phyloP scores from a whole-genome alignment of 2,797 vertebrate species.

The Falco peregrinus region DNA sequence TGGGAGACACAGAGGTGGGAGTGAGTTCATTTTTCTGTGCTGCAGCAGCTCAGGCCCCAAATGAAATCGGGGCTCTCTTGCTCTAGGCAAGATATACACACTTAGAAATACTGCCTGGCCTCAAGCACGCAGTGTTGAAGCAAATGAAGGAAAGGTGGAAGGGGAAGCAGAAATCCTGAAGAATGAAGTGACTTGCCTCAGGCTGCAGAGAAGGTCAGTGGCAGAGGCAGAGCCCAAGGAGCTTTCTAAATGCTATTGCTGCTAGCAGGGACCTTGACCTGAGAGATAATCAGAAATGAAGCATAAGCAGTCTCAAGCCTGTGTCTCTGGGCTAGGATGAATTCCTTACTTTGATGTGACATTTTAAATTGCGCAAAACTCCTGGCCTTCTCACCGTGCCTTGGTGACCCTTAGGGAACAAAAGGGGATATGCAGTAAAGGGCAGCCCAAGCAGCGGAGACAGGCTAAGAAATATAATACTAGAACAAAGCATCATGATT shows the following conservation, averaged over 20 bases:
- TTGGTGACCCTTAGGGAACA: not conserved
- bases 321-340: not conserved
- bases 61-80: not conserved
- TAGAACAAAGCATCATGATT: not conserved
- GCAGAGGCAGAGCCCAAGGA: slow-evolving; percentile 35
- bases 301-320: not conserved
- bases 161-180: slow-evolving; percentile 7
- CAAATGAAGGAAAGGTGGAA: not conserved
- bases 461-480: not conserved
- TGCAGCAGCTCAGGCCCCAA: not conserved
- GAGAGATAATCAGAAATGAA: not conserved
- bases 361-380: slow-evolving; percentile 17
- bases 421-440: not conserved
- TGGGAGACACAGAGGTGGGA: not conserved
- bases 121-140: not conserved
- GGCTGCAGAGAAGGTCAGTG: slow-evolving; percentile 39
- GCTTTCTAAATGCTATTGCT: not conserved
- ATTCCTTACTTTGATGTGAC: slow-evolving; percentile 26
- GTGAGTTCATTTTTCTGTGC: not conserved
- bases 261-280: not conserved
- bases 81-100: not conserved
- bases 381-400: not conserved
- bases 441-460: not conserved
- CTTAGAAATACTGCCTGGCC: slow-evolving; percentile 27
- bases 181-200: slow-evolving; percentile 9